Conservation (phyloP, 2,113 vertebrate species). For the Danio rerio region DNA sequence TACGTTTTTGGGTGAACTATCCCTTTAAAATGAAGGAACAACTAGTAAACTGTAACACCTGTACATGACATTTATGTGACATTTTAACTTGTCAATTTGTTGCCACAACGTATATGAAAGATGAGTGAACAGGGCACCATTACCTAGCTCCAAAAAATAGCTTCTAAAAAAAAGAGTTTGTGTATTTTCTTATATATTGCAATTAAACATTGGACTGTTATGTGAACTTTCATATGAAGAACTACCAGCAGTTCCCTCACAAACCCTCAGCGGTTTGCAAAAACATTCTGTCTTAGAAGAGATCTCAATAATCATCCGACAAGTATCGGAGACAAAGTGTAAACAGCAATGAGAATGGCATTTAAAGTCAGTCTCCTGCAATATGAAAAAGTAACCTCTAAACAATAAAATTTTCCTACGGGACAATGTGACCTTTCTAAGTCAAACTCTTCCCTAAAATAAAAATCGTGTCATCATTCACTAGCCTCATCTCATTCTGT, state of each 20-base stretch:
- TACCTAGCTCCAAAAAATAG: no score
- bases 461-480: conserved; percentile 2
- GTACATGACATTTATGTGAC: no score
- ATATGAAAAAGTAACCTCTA: neutral
- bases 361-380: neutral
- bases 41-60: no score
- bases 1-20: no score
- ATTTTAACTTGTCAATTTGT: no score
- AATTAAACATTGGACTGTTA: no score
- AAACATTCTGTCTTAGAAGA: neutral
- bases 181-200: no score
- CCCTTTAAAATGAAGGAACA: no score
- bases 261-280: neutral
- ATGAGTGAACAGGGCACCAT: no score
- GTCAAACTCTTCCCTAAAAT: conserved; percentile 6
- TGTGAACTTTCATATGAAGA: neutral
- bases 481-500: neutral
- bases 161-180: no score
- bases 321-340: neutral
- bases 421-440: conserved; percentile 1
- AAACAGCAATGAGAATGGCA: neutral
- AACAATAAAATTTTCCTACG: conserved; percentile 2
- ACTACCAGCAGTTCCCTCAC: no score
- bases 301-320: neutral
- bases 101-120: no score